Evolutionary conservation across 2,888 invertebrate genomes (phyloP).

Genomic region (Romanomermis culicivorax): DNA sequence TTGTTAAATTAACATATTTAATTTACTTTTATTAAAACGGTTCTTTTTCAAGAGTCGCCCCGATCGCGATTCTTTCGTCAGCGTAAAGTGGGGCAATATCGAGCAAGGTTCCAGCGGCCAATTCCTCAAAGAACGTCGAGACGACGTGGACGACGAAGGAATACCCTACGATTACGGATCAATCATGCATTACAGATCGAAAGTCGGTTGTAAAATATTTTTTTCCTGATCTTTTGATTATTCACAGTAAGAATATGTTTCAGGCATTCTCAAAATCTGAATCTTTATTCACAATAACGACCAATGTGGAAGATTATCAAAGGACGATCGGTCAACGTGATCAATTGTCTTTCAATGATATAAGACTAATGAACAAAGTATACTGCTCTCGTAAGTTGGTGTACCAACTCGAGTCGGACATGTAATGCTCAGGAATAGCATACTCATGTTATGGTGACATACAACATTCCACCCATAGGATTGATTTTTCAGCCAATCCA

Average conservation of each 20-base stretch:
- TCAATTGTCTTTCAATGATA: conserved; percentile 28
- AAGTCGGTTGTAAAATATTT: not conserved
- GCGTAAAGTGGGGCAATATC: conserved; percentile 9
- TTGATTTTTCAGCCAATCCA: no score
- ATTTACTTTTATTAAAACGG: conserved; percentile 26
- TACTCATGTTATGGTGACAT: no score
- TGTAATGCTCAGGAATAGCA: no score
- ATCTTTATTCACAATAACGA: conserved; percentile 26
- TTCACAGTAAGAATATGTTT: conserved; percentile 7
- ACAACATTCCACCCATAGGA: no score
- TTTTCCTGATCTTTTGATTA: not conserved
- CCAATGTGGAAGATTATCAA: conserved; percentile 27
- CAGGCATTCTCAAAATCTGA: conserved; percentile 26
- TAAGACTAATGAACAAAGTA: conserved; percentile 25
- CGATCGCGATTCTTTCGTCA: conserved; percentile 7
- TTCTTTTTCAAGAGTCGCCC: no score
- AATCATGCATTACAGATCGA: conserved; percentile 26
- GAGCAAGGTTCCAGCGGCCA: conserved; percentile 25
- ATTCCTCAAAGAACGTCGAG: conserved; percentile 26
- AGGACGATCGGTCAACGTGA: conserved; percentile 27
- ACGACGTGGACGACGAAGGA: conserved; percentile 26
- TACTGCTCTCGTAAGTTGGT: conserved; percentile 11
- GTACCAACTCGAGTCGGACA: no score
- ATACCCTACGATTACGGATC: conserved; percentile 28
- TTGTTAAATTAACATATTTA: no score